Percentiles rank a stretch among this genome's conserved stretches.
phyloP scores from a whole-genome alignment of 2,888 invertebrate species.

The Folsomia candida region DNA sequence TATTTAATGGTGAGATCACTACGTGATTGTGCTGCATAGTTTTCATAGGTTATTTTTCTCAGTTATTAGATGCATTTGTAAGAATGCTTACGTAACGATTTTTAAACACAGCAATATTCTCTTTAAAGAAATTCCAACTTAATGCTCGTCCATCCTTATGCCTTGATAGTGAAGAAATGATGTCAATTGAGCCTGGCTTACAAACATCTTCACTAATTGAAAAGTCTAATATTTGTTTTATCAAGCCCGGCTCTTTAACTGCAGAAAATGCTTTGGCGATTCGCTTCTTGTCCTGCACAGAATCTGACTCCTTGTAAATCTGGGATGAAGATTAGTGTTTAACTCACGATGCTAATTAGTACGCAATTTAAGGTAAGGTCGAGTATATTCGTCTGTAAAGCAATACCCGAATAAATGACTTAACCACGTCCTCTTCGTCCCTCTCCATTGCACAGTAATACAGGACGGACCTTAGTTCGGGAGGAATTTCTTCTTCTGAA shows the following conservation, averaged over 20 bases:
- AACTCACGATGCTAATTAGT: too few species aligned
- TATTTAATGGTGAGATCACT: background rate
- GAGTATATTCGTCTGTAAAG: too few species aligned
- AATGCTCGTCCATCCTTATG: constrained; percentile 77
- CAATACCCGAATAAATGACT: constrained; percentile 24
- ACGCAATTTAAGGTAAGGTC: background rate
- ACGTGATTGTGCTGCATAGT: background rate
- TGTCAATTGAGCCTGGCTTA: constrained; percentile 85
- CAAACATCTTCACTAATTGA: constrained; percentile 85
- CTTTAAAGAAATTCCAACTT: constrained; percentile 87
- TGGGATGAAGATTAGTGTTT: constrained; percentile 35
- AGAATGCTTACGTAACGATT: constrained; percentile 23
- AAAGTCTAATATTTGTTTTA: constrained; percentile 74
- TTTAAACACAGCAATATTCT: constrained; percentile 57
- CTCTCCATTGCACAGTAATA: constrained; percentile 34
- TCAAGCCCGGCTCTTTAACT: constrained; percentile 67
- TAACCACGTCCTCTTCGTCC: constrained; percentile 34
- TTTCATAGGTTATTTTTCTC: background rate
- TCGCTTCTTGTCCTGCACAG: constrained; percentile 90
- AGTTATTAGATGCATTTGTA: too few species aligned
- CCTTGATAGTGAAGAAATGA: constrained; percentile 79
- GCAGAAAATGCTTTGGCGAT: constrained; percentile 81
- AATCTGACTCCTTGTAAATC: constrained; percentile 77
- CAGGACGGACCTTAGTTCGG: constrained; percentile 31
- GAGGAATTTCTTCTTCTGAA: constrained; percentile 24